Evolutionary conservation across 2,888 invertebrate species (phyloP).

Genomic region (Cheilosia vulpina): DNA sequence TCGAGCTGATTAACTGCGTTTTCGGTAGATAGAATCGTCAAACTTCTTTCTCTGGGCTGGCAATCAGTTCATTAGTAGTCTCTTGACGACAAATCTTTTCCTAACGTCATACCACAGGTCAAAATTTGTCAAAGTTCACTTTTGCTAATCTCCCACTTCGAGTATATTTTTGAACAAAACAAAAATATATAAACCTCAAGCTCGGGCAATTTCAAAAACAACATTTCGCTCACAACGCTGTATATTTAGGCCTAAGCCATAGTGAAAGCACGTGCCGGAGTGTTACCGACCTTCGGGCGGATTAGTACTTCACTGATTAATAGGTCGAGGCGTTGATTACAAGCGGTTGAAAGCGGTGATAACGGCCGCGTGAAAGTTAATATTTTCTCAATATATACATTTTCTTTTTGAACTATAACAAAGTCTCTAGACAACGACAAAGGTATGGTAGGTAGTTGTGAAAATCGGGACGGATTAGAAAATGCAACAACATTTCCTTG

Average conservation of each 20-base stretch:
- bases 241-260: conserved; percentile 15
- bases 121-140: background rate
- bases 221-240: background rate
- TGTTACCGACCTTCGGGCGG: conserved; percentile 36
- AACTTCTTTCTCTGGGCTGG: too few relatives aligned
- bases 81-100: too few relatives aligned
- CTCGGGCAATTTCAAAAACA: background rate
- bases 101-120: background rate
- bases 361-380: background rate
- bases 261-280: conserved; percentile 28
- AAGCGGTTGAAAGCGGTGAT: conserved; percentile 24
- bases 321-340: conserved; percentile 50
- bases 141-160: background rate
- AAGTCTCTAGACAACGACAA: too few relatives aligned
- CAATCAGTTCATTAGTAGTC: too few relatives aligned
- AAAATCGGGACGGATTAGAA: too few relatives aligned
- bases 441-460: too few relatives aligned
- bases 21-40: too few relatives aligned
- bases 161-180: background rate
- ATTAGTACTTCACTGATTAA: conserved; percentile 41
- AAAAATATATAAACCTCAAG: background rate
- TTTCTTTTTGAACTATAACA: too few relatives aligned
- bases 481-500: too few relatives aligned
- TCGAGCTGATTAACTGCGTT: too few relatives aligned
- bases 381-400: background rate